Evolutionary conservation across 2,888 invertebrate species (phyloP).

Genomic region (Petrolisthes cinctipes): DNA sequence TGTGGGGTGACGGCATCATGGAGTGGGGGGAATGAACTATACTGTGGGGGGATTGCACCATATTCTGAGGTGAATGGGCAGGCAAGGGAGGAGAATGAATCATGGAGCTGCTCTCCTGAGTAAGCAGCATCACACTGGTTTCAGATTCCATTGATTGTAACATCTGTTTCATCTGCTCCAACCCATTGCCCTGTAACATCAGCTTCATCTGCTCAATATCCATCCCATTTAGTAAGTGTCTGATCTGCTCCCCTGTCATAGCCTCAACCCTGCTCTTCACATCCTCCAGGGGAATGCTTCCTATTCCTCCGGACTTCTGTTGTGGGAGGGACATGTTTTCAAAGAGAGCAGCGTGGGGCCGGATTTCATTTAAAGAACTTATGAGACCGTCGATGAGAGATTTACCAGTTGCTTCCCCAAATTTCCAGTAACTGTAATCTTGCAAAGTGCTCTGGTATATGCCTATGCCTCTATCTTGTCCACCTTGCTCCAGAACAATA

Average conservation of each 20-base stretch:
- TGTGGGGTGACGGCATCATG: constrained; percentile 53
- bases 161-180: constrained; percentile 58
- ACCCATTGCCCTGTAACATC: constrained; percentile 50
- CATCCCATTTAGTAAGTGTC: constrained; percentile 56
- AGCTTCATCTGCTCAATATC: constrained; percentile 58
- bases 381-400: constrained; percentile 47
- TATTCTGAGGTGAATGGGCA: constrained; percentile 45
- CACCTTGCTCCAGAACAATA: constrained; percentile 45
- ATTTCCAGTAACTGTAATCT: constrained; percentile 60
- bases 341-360: constrained; percentile 50
- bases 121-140: neutral
- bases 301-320: constrained; percentile 20
- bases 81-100: constrained; percentile 37
- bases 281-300: neutral
- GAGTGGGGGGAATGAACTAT: constrained; percentile 52
- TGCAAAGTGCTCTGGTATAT: constrained; percentile 54
- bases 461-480: constrained; percentile 27
- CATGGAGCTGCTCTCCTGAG: constrained; percentile 32
- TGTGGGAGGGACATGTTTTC: constrained; percentile 45
- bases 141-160: constrained; percentile 51
- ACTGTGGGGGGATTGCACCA: constrained; percentile 57
- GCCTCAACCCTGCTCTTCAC: constrained; percentile 43
- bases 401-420: constrained; percentile 49
- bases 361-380: constrained; percentile 33
- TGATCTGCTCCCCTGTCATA: constrained; percentile 50